Conservation (phyloP, 2,888 invertebrate genomes). For the Mesorhabditis belari region DNA sequence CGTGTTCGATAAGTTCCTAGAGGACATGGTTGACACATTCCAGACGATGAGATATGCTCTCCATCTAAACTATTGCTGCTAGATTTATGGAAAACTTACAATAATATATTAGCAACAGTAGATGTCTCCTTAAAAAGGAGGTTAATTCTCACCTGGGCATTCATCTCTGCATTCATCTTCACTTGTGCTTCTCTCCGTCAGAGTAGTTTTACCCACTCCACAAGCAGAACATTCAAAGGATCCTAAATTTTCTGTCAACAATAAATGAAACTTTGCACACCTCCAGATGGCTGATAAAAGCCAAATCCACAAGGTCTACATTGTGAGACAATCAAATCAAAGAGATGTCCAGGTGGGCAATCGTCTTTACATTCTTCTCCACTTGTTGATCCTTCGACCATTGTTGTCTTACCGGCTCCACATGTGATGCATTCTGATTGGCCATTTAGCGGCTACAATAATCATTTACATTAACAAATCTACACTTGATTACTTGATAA, state of each 20-base stretch:
- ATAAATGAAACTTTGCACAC: slow-evolving; percentile 1
- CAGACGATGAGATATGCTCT: slow-evolving; percentile 63
- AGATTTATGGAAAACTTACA: background rate
- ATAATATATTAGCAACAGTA: background rate
- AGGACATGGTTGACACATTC: slow-evolving; percentile 85
- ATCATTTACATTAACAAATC: too few species aligned
- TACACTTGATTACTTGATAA: too few species aligned
- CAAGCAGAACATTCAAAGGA: slow-evolving; percentile 50
- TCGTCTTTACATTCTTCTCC: slow-evolving; percentile 50
- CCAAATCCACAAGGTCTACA: slow-evolving; percentile 51
- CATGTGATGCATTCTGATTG: slow-evolving; percentile 50
- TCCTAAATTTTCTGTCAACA: slow-evolving; percentile 11
- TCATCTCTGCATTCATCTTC: slow-evolving; percentile 52
- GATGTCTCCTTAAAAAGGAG: background rate
- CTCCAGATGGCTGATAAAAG: slow-evolving; percentile 48
- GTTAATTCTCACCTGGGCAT: slow-evolving; percentile 35
- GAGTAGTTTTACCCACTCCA: slow-evolving; percentile 52
- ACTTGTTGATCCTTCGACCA: slow-evolving; percentile 34
- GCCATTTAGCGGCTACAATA: slow-evolving; percentile 44
- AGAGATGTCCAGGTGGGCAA: slow-evolving; percentile 49
- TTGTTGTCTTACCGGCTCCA: slow-evolving; percentile 50
- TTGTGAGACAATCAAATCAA: slow-evolving; percentile 29
- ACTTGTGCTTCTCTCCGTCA: slow-evolving; percentile 35
- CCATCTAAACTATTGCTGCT: slow-evolving; percentile 47
- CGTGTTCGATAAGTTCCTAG: slow-evolving; percentile 77